Evolutionary conservation across 2,113 vertebrate species (phyloP), one percentile per base, ranked within the genome.

Genomic region (Ammodramus savannarum): DNA sequence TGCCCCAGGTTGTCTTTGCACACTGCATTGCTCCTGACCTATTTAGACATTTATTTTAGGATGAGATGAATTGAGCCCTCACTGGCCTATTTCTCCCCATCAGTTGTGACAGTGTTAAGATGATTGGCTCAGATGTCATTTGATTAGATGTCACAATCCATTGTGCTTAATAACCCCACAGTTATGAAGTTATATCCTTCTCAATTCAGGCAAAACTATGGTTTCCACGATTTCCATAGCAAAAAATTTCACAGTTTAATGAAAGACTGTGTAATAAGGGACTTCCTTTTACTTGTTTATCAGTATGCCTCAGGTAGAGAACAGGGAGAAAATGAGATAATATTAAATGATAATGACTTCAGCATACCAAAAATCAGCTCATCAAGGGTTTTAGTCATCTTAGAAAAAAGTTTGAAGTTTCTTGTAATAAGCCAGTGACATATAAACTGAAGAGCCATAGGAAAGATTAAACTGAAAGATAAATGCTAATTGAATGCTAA

Each of bases 281-380:
- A 76, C 15, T 82, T 94, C 29, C 6, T 93, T 87, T 79, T 26
- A 36, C 78, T 82, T 87, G 77, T 89, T 95, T 94, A 82, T 87
- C 69, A 85, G 36, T 85, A 91, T 93, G 69, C 95, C 87, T 84
- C 68, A 85, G 87, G 90, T 91, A 89, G 52, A 91, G 58, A 57
- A 62, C 27, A 79, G 31, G 29, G 91, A 46, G 58, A 93, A 96
- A 78, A 85, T 71, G 39, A 89, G 69, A 93, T 82, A 78, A 67
- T 68, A 90, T 73, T 85, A 79, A 94, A 94, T 41, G 13, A 73
- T 89, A 94, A 87, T 36, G 17, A 90, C 71, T 90, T 94, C 82
- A 83, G 32, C 23, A 16, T 76, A 51, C 13, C 46, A 91, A 83
- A 87, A 90, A 97, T 82, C 49, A 90, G 54, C 46, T 85, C 54